These are phyloP conservation scores for Odocoileus virginianus DNA, from an alignment of 2,113 vertebrate genomes.

Conservation along the genomic window DNA sequence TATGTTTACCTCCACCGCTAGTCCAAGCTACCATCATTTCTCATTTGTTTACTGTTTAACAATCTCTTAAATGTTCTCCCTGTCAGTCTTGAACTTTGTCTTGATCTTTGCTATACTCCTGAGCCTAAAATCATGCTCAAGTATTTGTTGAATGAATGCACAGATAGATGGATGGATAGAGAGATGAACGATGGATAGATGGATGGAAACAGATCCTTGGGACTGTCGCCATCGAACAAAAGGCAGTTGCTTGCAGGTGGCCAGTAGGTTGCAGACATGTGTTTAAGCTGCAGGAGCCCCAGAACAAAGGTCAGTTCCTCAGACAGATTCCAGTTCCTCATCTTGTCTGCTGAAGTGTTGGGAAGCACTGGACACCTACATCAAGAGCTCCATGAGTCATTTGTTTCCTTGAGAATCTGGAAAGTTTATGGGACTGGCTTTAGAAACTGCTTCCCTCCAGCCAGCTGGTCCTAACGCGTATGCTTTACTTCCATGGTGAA, in stretches of 20 bases:
- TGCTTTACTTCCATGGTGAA: neutral
- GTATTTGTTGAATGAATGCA: neutral
- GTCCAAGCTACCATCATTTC: neutral
- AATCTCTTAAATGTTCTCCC: neutral
- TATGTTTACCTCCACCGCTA: neutral
- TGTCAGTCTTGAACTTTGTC: neutral
- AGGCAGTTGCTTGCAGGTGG: slow-evolving; percentile 9
- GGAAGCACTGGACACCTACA: slow-evolving; percentile 6
- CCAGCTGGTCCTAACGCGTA: slow-evolving; percentile 7
- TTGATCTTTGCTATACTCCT: neutral
- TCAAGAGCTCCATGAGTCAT: slow-evolving; percentile 18
- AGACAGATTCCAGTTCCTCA: slow-evolving; percentile 14
- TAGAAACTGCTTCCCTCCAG: slow-evolving; percentile 25
- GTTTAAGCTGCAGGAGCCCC: neutral
- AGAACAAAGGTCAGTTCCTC: slow-evolving; percentile 22
- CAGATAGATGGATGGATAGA: neutral
- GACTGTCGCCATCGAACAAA: slow-evolving; percentile 13
- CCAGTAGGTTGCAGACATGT: neutral
- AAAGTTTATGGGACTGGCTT: slow-evolving; percentile 19
- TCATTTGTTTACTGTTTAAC: neutral
- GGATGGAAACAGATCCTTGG: neutral
- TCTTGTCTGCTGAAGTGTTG: slow-evolving; percentile 30
- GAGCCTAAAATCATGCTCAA: neutral
- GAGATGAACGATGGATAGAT: neutral
- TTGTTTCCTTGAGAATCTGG: slow-evolving; percentile 43